These are phyloP conservation scores for Oscheius myriophilus DNA, from an alignment of 2,888 invertebrate species.

Conservation along the genomic window DNA sequence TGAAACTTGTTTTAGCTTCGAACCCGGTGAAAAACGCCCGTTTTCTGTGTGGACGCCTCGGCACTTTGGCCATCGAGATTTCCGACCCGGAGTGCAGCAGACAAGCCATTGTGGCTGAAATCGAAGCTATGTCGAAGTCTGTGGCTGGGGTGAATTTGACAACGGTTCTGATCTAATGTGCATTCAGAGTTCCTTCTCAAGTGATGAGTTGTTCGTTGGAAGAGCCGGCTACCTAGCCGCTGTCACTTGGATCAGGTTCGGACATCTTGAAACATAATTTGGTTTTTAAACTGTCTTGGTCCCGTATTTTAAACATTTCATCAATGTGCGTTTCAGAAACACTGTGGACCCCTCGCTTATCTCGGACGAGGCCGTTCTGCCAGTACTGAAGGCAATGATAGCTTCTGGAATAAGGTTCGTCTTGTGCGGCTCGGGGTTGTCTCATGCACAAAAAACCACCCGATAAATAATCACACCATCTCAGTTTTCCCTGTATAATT, in stretches of 20 bases:
- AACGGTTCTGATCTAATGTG: background rate
- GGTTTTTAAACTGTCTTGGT: too few relatives aligned
- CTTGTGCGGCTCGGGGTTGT: too few relatives aligned
- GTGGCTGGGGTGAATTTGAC: background rate
- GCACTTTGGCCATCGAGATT: slow-evolving; percentile 9
- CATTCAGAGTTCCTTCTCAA: background rate
- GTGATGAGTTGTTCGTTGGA: slow-evolving; percentile 85
- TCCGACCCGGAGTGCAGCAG: background rate
- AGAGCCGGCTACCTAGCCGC: slow-evolving; percentile 84
- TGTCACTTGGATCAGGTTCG: slow-evolving; percentile 79
- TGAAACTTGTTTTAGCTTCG: slow-evolving; percentile 8
- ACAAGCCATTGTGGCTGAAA: slow-evolving; percentile 1
- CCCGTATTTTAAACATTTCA: too few relatives aligned
- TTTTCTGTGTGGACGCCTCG: slow-evolving; percentile 16
- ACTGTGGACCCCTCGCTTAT: slow-evolving; percentile 4
- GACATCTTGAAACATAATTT: slow-evolving; percentile 79
- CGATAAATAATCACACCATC: too few relatives aligned
- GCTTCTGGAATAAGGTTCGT: too few relatives aligned
- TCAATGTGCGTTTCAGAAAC: background rate
- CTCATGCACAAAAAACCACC: too few relatives aligned
- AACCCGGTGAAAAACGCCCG: background rate
- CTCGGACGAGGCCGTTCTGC: background rate
- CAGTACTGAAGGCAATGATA: background rate
- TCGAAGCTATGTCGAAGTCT: slow-evolving; percentile 1
- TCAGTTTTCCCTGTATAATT: too few relatives aligned